phyloP scores from a whole-genome alignment of 2,113 vertebrate species.

The Polypterus senegalus region DNA sequence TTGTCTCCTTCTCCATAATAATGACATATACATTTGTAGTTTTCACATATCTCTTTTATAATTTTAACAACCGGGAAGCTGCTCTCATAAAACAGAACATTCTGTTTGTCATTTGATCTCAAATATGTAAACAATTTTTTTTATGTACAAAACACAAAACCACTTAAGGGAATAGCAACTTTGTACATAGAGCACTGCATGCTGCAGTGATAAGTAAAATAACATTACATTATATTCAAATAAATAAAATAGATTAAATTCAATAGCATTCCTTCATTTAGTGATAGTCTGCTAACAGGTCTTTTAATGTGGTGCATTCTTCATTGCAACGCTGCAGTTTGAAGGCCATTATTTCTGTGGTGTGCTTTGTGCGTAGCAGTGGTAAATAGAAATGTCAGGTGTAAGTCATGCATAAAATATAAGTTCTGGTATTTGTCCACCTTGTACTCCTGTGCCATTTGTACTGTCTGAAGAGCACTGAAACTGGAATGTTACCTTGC shows the following conservation, averaged over 20 bases:
- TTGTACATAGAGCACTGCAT: slow-evolving; percentile 39
- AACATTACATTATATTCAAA: slow-evolving; percentile 53
- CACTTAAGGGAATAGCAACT: slow-evolving; percentile 33
- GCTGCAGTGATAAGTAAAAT: slow-evolving; percentile 59
- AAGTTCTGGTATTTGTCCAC: slow-evolving; percentile 92
- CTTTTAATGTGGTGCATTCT: slow-evolving; percentile 36
- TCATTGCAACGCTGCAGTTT: slow-evolving; percentile 42
- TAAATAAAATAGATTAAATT: slow-evolving; percentile 68
- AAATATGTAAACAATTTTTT: slow-evolving; percentile 47
- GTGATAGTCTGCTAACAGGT: slow-evolving; percentile 42
- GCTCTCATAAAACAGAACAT: slow-evolving; percentile 57
- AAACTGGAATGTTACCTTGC: slow-evolving; percentile 91
- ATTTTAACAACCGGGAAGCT: slow-evolving; percentile 40
- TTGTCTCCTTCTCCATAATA: too few relatives aligned
- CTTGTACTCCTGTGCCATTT: slow-evolving; percentile 95
- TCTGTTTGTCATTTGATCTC: slow-evolving; percentile 48
- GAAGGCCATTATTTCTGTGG: slow-evolving; percentile 20
- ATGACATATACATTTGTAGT: too few relatives aligned
- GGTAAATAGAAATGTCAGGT: slow-evolving; percentile 39
- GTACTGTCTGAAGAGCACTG: slow-evolving; percentile 97
- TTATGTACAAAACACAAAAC: slow-evolving; percentile 58
- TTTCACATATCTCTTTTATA: slow-evolving; percentile 33
- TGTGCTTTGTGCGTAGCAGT: slow-evolving; percentile 39
- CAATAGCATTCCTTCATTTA: slow-evolving; percentile 54
- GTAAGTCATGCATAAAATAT: slow-evolving; percentile 81